Percentiles rank a stretch among this genome's conserved stretches.
phyloP scores from a whole-genome alignment of 2,888 invertebrate species.

The Meiosimyza decipiens region DNA sequence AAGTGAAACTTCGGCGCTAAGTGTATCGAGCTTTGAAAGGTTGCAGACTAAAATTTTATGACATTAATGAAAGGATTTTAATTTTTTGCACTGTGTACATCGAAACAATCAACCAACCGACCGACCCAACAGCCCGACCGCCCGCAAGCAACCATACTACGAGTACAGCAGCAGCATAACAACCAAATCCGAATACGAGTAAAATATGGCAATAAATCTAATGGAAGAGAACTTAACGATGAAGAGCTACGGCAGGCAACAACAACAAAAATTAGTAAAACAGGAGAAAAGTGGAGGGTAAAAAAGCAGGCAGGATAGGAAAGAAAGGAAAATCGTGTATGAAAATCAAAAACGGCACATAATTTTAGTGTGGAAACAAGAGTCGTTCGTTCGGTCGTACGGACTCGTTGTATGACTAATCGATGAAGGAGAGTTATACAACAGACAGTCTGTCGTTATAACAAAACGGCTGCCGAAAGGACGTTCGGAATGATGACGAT shows the following conservation, averaged over 20 bases:
- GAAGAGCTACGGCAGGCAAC: slow-evolving; percentile 27
- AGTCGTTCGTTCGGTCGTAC: neutral
- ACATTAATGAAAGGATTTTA: slow-evolving; percentile 62
- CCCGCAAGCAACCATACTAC: too few species aligned
- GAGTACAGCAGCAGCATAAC: neutral
- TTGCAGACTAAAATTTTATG: slow-evolving; percentile 45
- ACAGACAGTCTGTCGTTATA: too few species aligned
- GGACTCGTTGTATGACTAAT: neutral
- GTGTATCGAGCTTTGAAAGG: too few species aligned
- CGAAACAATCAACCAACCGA: neutral
- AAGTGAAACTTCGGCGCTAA: too few species aligned
- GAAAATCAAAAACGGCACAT: slow-evolving; percentile 18
- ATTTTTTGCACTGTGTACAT: slow-evolving; percentile 41
- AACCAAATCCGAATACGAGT: slow-evolving; percentile 44
- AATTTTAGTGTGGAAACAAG: slow-evolving; percentile 11
- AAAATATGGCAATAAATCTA: slow-evolving; percentile 63
- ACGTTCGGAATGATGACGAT: too few species aligned
- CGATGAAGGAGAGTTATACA: neutral
- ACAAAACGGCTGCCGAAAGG: too few species aligned
- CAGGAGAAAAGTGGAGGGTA: slow-evolving; percentile 5
- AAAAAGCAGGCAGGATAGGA: slow-evolving; percentile 5
- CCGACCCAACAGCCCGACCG: neutral
- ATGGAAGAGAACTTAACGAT: slow-evolving; percentile 42
- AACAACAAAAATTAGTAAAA: slow-evolving; percentile 25
- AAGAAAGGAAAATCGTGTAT: slow-evolving; percentile 15